phyloP scores from a whole-genome alignment of 2,113 vertebrate genomes.

The Chaenocephalus aceratus region DNA sequence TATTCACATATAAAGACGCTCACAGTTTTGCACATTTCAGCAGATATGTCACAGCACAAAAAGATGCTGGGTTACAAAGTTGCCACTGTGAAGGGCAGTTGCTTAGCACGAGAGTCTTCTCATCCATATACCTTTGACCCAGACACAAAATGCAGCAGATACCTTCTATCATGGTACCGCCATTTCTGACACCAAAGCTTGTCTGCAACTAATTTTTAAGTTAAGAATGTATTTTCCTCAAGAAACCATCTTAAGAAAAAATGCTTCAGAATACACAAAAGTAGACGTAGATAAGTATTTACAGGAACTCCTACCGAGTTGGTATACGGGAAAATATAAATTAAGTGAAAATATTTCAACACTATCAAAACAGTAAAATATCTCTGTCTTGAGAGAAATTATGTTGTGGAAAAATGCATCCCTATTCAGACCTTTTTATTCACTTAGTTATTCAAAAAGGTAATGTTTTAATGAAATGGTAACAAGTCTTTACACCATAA shows the following conservation, averaged over 20 bases:
- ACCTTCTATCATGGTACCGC: neutral
- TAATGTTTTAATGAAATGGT: neutral
- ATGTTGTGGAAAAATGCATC: neutral
- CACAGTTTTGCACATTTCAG: constrained; percentile 14
- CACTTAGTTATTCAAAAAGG: no score
- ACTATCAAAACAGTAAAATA: neutral
- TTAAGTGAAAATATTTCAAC: neutral
- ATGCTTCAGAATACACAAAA: neutral
- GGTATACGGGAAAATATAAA: neutral
- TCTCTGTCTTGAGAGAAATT: no score
- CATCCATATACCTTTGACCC: neutral
- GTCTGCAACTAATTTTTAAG: neutral
- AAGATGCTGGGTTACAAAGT: neutral
- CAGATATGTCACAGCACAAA: constrained; percentile 6
- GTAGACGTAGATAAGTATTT: neutral
- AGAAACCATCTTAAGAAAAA: neutral
- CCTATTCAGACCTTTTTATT: no score
- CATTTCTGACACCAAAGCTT: constrained; percentile 10
- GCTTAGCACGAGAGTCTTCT: neutral
- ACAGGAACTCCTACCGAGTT: neutral
- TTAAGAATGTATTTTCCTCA: neutral
- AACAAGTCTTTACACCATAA: neutral
- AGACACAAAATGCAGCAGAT: constrained; percentile 1
- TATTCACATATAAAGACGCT: constrained; percentile 12
- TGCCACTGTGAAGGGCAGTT: neutral